Evolutionary conservation across 2,888 invertebrate species (phyloP), one percentile per base, ranked within the genome.

Genomic region (Trissolcus brochymenae): DNA sequence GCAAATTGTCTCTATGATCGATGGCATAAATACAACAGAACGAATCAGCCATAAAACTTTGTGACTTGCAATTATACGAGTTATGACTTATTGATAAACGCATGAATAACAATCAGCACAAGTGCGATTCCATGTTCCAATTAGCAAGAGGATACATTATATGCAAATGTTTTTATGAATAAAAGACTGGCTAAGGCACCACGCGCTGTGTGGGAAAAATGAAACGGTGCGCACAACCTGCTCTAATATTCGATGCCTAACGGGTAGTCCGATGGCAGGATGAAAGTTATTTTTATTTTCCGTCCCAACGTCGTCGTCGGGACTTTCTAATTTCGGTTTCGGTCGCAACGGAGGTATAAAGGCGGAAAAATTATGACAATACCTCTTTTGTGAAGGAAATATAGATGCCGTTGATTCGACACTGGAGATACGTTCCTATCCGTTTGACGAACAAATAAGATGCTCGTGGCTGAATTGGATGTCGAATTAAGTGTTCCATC

Each of bases 251-350:
- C 35, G 54, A 62, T 49, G 41, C 50, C 56, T 70, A 70, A 70
- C 55, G 61, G 68, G 60, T 68, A 54, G 40, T 49, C 60, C 41
- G 17, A 14, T 53, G 9, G 41, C 43, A 64, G 64, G 49, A 64
- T 64, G 71, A 71, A 71, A 72, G 72, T 65, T 72, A 65, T 59
- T 65, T n/a, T 71, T 55, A 54, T 59, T 57, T 72, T 72, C 54
- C 14, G 41, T 46, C 60, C 41, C 41, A 71, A 71, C 57, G 35
- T 21, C 14, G 41, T 46, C 43, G 19, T n/a, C n/a, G 53, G 51
- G 53, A 72, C 72, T 65, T 72, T 72, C 72, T 65, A 72, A 72
- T 59, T 72, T 65, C 62, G 13, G 21, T 71, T 50, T 71, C 35
- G 43, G 50, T 53, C 14, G 19, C 43, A 50, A 21, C 57, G n/a